These are phyloP conservation scores for Henricia sp. DNA, from an alignment of 53 echinoderm and acorn worm genomes.

Conservation along the genomic window DNA sequence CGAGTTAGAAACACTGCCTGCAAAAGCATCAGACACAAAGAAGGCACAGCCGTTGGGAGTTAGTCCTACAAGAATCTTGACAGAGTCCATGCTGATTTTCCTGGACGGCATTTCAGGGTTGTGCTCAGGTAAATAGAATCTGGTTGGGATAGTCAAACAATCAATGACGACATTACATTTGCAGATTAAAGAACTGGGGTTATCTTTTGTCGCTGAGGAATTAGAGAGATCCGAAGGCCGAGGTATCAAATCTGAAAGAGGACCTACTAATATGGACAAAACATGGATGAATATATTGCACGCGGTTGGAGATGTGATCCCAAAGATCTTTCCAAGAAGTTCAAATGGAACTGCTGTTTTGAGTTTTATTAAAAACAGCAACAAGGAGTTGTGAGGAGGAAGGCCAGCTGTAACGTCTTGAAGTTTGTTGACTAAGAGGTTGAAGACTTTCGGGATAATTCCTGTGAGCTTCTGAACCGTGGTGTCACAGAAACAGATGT, in stretches of 20 bases:
- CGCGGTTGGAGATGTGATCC: slow-evolving; percentile 27
- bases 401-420: slow-evolving; percentile 12
- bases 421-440: slow-evolving; percentile 6
- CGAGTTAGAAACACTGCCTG: background rate
- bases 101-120: background rate
- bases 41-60: slow-evolving; percentile 2
- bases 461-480: slow-evolving; percentile 12
- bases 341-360: slow-evolving; percentile 49
- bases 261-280: background rate
- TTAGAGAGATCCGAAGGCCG: background rate
- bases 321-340: slow-evolving; percentile 29
- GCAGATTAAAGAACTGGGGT: background rate
- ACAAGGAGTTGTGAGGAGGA: slow-evolving; percentile 25
- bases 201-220: background rate
- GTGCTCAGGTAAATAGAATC: background rate
- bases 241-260: slow-evolving; percentile 12
- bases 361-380: slow-evolving; percentile 42
- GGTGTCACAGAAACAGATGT: slow-evolving; percentile 27
- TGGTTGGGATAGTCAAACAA: slow-evolving; percentile 5
- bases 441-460: slow-evolving; percentile 14
- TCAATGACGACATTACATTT: slow-evolving; percentile 9
- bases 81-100: background rate
- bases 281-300: slow-evolving; percentile 43
- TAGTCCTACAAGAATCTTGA: slow-evolving; percentile 30
- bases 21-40: slow-evolving; percentile 18